Evolutionary conservation across 2,113 vertebrate genomes (phyloP).

Genomic region (Larimichthys polyactis): DNA sequence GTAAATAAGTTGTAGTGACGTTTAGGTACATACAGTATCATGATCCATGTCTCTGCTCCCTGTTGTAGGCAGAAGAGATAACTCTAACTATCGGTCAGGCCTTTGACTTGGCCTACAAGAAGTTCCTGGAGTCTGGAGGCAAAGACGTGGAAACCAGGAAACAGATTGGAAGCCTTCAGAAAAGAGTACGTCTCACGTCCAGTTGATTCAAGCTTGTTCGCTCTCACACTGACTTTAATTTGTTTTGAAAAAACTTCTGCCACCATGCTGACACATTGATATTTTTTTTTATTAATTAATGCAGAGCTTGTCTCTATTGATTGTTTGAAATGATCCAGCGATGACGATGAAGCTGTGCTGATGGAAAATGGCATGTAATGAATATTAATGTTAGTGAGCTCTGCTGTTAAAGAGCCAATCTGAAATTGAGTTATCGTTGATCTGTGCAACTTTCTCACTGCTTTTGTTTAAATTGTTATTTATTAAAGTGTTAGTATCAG

Average conservation of each 20-base stretch:
- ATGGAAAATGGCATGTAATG: constrained; percentile 32
- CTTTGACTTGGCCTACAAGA: constrained; percentile 98
- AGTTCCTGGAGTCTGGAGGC: constrained; percentile 98
- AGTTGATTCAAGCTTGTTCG: background rate
- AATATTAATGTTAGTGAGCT: constrained; percentile 46
- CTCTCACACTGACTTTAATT: background rate
- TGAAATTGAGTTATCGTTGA: constrained; percentile 26
- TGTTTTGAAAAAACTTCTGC: background rate
- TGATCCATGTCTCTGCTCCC: background rate
- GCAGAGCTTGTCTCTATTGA: constrained; percentile 36
- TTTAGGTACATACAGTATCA: background rate
- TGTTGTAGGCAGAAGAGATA: constrained; percentile 93
- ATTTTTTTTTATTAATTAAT: constrained; percentile 32
- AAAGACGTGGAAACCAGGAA: constrained; percentile 99
- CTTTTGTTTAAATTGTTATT: background rate
- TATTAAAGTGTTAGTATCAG: background rate
- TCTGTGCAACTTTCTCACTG: background rate
- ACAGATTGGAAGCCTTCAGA: constrained; percentile 96
- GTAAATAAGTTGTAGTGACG: background rate
- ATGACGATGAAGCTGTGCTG: constrained; percentile 34
- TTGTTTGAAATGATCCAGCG: constrained; percentile 26
- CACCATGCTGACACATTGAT: constrained; percentile 9
- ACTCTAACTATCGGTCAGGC: constrained; percentile 99
- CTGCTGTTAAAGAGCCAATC: constrained; percentile 2
- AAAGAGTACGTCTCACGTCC: constrained; percentile 87